Conservation (phyloP, 2,113 vertebrate genomes). For the Platichthys stellatus region DNA sequence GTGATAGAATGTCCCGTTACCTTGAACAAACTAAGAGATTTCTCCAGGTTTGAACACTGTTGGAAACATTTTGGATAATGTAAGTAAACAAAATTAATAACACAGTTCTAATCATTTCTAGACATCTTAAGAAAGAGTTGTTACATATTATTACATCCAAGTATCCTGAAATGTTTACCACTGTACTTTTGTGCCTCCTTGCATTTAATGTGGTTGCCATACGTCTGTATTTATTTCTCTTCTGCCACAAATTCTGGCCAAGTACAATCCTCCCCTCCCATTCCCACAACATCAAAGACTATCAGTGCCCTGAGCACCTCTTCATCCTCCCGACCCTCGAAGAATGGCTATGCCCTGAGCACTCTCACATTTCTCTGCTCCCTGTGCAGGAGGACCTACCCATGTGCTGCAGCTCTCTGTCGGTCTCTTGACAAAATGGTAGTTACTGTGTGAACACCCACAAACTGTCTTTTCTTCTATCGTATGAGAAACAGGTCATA, state of each 20-base stretch:
- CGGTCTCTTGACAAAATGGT: conserved; percentile 30
- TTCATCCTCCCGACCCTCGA: conserved; percentile 35
- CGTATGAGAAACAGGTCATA: conserved; percentile 34
- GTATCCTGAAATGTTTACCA: too few species aligned
- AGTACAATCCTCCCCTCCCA: conserved; percentile 14
- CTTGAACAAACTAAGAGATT: too few species aligned
- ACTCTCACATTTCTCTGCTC: conserved; percentile 4
- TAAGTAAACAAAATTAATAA: too few species aligned
- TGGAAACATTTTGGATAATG: too few species aligned
- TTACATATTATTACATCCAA: too few species aligned
- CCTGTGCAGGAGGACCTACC: background rate
- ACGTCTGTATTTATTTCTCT: conserved; percentile 27
- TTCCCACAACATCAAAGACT: conserved; percentile 40
- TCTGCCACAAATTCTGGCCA: conserved; percentile 1
- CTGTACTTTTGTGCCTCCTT: background rate
- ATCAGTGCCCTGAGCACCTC: conserved; percentile 45
- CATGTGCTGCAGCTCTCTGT: conserved; percentile 7
- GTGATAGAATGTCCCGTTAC: too few species aligned
- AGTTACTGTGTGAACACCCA: conserved; percentile 3
- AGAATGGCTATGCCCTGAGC: conserved; percentile 25
- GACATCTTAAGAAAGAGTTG: too few species aligned
- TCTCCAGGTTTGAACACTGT: too few species aligned
- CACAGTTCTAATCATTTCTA: too few species aligned
- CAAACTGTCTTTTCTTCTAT: conserved; percentile 8
- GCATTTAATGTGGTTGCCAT: conserved; percentile 8